These are phyloP conservation scores for Drosophila putrida DNA, from an alignment of 2,888 invertebrate species.

Conservation along the genomic window DNA sequence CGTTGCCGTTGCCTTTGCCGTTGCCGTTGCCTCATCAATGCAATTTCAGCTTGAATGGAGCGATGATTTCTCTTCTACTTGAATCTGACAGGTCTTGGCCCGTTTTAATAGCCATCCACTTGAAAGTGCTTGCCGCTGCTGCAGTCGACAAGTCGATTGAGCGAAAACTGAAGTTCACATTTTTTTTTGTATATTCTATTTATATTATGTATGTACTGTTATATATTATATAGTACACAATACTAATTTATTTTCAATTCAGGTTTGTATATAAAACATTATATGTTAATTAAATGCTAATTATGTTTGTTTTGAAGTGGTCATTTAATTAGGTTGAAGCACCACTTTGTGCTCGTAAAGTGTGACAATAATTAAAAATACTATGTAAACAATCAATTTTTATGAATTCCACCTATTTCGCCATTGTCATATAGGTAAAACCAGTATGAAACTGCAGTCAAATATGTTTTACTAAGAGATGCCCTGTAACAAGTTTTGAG, in stretches of 20 bases:
- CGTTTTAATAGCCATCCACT: constrained; percentile 71
- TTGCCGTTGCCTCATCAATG: constrained; percentile 42
- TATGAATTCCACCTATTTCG: background rate
- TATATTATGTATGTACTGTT: constrained; percentile 17
- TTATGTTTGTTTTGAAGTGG: constrained; percentile 5
- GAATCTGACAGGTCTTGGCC: constrained; percentile 69
- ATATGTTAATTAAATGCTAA: constrained; percentile 37
- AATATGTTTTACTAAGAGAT: no score
- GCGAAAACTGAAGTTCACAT: constrained; percentile 54
- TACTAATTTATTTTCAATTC: constrained; percentile 27
- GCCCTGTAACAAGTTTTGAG: background rate
- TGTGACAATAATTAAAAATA: background rate
- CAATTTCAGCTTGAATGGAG: constrained; percentile 65
- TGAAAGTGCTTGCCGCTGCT: constrained; percentile 52
- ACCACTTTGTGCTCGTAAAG: background rate
- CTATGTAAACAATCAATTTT: background rate
- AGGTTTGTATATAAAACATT: constrained; percentile 12
- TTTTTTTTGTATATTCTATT: constrained; percentile 16
- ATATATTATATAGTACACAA: background rate
- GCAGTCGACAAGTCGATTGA: constrained; percentile 68
- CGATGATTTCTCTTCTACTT: constrained; percentile 66
- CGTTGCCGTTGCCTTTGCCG: constrained; percentile 4
- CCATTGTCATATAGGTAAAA: background rate
- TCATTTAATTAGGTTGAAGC: constrained; percentile 18
- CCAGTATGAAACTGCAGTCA: background rate